Evolutionary conservation across 2,113 vertebrate genomes (phyloP), one percentile per base, ranked within the genome.

Genomic region (Mastomys coucha): DNA sequence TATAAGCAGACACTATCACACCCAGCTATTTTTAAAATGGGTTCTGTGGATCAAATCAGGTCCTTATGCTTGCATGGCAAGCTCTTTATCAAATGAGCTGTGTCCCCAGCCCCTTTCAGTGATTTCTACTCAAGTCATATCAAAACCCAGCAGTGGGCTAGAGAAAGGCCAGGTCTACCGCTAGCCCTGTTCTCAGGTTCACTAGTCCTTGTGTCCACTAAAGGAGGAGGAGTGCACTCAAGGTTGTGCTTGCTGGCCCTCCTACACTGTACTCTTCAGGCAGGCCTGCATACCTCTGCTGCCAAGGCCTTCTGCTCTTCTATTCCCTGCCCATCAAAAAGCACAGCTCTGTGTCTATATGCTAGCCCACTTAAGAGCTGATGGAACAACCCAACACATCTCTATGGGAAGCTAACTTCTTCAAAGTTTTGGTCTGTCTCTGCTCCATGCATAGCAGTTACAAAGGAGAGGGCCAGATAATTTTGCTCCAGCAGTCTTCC

Each of bases 241-340:
- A 5, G 28, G 13, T 6, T 2, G 2, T 5, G 7, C 42, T 17
- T 1, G 42, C 42, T 22, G 73, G 2, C 4, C 51, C 36, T n/a
- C 28, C 76, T 42, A 33, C 10, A 26, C 75, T 31, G 28, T 16
- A n/a, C 28, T 63, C 26, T 53, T 95, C 60, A 67, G 82, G 12
- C 28, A 65, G 60, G n/a, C 13, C 39, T 1, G 6, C n/a, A 14
- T 31, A 17, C 26, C 20, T 86, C 63, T 33, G 28, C 63, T 22
- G 31, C 7, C 28, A 33, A 31, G 65, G 70, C 49, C 31, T 39
- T 63, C 45, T 2, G 8, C 14, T 69, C n/a, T 11, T 8, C 28
- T 20, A 10, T 6, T 7, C 58, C 26, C 58, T 0, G 19, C 63
- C 63, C 60, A 7, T 2, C 42, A 36, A 26, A 67, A 87, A 69